Evolutionary conservation across 2,797 vertebrate species (phyloP), one percentile per base, ranked within the genome.

Genomic region (Oryzias dopingdopingensis): DNA sequence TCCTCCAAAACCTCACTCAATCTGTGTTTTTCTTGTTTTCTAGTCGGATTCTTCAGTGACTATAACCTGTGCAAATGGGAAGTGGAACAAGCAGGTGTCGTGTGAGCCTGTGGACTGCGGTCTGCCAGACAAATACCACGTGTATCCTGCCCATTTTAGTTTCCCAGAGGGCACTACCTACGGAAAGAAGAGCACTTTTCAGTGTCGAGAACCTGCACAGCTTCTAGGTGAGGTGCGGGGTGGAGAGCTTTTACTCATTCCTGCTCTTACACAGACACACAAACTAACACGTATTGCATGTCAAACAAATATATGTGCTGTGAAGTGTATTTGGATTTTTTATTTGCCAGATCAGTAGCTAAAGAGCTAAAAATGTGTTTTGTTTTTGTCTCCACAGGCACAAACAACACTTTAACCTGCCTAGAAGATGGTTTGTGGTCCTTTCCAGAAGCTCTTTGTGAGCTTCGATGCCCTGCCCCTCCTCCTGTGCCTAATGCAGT

Each of bases 371-470:
- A 22, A n/a, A 26, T 37, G 8, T 2, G 2, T 63, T 51, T 29
- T 8, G 32, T 10, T 22, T 8, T 43, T 10, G 48, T 53, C 32
- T 54, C 18, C n/a, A 26, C 81, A 99, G 97, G 97, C 62, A 94
- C 91, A 70, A 97, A 98, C 84, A 99, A 93, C 86, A 89, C 93
- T 23, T 88, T 99, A 55, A 96, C 90, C n/a, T 99, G 97, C 70
- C 86, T 97, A 77, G 96, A 96, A 48, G 97, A 99, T 0, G 97
- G 96, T 1, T 88, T 99, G 49, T 99, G 97, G 97, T 99, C 97
- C n/a, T 99, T 98, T 65, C 97, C 97, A 0, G 96, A 98, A 65
- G 95, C 97, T 24, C 86, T 98, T 15, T 99, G 97, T 55, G 96
- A 99, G 85, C 92, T 99, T 29, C 94, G 96, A 84, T 99, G 97